Percentiles rank a stretch among this genome's conserved stretches.
Evolutionary conservation across 2,797 vertebrate species (phyloP).

Genomic region (Garrulus glandarius): DNA sequence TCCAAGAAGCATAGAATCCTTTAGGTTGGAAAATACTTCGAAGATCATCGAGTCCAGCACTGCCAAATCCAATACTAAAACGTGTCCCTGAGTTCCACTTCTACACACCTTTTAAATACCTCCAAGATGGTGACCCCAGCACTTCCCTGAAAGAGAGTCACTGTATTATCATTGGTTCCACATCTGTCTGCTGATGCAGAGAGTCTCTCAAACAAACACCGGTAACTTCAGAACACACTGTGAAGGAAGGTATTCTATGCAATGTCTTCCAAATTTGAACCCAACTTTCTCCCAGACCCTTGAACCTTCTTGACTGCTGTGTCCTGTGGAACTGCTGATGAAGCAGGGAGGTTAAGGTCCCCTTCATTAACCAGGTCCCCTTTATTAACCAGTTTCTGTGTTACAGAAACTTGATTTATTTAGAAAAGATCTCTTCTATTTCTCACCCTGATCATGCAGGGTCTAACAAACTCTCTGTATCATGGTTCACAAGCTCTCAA

Average conservation of each 20-base stretch:
- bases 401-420: background rate
- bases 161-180: background rate
- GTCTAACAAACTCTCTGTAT: background rate
- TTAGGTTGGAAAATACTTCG: background rate
- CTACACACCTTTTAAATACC: background rate
- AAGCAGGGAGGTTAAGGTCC: background rate
- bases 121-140: background rate
- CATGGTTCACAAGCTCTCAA: background rate
- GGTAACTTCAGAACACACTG: background rate
- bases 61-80: background rate
- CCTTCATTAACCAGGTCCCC: background rate
- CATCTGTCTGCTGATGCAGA: background rate
- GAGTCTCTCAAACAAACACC: background rate
- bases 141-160: background rate
- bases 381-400: background rate
- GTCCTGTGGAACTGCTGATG: background rate
- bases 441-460: background rate
- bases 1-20: background rate
- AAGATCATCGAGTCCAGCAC: background rate
- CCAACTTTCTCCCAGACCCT: background rate
- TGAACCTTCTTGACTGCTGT: background rate
- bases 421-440: background rate
- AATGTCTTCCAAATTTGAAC: background rate
- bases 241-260: background rate
- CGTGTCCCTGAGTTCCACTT: accelerated